These are phyloP conservation scores for Papilio helenus DNA, from an alignment of 1,140 invertebrate species.

Conservation along the genomic window DNA sequence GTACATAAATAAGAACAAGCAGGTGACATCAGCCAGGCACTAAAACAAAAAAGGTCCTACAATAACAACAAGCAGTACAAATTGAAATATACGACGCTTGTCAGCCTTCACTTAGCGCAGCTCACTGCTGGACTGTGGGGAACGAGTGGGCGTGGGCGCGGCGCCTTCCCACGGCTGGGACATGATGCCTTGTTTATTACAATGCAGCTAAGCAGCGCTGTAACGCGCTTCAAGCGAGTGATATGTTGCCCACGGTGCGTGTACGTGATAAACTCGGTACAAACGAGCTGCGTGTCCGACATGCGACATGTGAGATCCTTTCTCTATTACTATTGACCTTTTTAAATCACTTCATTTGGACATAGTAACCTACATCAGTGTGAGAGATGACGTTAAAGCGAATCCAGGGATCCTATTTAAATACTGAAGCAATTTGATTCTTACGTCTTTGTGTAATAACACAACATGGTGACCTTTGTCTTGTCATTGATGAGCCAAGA, in stretches of 20 bases:
- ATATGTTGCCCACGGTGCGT: background rate
- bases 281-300: background rate
- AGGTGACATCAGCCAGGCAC: background rate
- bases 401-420: background rate
- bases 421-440: background rate
- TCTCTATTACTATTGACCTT: background rate
- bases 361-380: background rate
- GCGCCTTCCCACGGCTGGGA: conserved; percentile 30
- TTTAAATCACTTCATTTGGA: conserved; percentile 2
- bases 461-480: background rate
- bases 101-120: conserved; percentile 53
- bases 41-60: conserved; percentile 34
- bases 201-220: conserved; percentile 12
- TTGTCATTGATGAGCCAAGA: background rate
- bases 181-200: conserved; percentile 31
- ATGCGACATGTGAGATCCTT: background rate
- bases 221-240: conserved; percentile 12
- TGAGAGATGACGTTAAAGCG: background rate
- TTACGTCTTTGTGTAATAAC: background rate
- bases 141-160: conserved; percentile 35
- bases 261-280: conserved; percentile 1
- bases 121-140: conserved; percentile 38
- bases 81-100: conserved; percentile 62
- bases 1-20: conserved; percentile 17
- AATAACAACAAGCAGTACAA: conserved; percentile 43